These are phyloP conservation scores for Pomacea canaliculata DNA, from an alignment of 2,888 invertebrate genomes.

Conservation along the genomic window DNA sequence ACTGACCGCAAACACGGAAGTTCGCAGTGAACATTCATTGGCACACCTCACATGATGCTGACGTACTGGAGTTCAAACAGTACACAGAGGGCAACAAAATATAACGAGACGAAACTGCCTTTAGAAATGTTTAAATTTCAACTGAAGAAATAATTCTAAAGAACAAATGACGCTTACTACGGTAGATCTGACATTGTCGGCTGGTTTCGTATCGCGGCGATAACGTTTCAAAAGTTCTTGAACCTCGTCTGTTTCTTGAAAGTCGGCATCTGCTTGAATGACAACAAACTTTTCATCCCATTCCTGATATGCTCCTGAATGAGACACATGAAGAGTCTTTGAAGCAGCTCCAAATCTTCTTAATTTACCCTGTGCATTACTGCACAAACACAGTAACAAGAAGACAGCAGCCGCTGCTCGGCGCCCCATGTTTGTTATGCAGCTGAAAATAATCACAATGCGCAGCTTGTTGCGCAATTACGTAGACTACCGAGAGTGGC, in stretches of 20 bases:
- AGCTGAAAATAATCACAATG: neutral
- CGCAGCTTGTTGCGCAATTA: conserved; percentile 22
- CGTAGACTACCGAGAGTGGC: conserved; percentile 23
- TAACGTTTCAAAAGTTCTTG: conserved; percentile 15
- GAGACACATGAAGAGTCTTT: conserved; percentile 13
- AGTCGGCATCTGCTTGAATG: neutral
- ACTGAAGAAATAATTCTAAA: too few relatives aligned
- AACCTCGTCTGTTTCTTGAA: neutral
- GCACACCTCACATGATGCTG: too few relatives aligned
- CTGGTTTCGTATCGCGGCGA: conserved; percentile 1
- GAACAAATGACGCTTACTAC: too few relatives aligned
- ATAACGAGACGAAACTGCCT: too few relatives aligned
- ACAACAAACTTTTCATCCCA: conserved; percentile 15
- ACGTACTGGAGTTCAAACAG: too few relatives aligned
- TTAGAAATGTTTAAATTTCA: too few relatives aligned
- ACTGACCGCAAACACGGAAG: too few relatives aligned
- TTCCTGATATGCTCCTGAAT: neutral
- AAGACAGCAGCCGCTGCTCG: neutral
- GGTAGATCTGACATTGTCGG: neutral
- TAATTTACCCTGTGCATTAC: conserved; percentile 1
- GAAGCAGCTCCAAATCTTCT: conserved; percentile 14
- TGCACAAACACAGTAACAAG: neutral
- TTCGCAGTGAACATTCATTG: too few relatives aligned
- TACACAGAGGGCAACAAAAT: too few relatives aligned
- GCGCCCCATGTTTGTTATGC: conserved; percentile 25